These are phyloP conservation scores for Ostrea edulis DNA, from an alignment of 1,140 invertebrate species.

Conservation along the genomic window DNA sequence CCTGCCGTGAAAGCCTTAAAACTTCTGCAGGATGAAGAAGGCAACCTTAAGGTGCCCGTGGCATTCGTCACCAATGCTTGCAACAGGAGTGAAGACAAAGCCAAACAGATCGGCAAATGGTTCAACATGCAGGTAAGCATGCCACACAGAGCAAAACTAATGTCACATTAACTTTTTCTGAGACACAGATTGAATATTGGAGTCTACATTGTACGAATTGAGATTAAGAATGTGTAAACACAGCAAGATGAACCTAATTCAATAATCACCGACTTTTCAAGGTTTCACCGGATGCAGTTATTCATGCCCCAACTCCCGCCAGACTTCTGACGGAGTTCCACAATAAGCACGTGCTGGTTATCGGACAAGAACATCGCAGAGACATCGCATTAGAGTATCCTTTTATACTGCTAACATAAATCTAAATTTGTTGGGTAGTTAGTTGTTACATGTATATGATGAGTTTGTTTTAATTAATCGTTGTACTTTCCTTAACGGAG, in stretches of 20 bases:
- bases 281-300: slow-evolving; percentile 75
- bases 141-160: too few relatives aligned
- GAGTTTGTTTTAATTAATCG: not conserved
- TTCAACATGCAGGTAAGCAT: slow-evolving; percentile 82
- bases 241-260: too few relatives aligned
- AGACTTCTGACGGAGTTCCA: slow-evolving; percentile 81
- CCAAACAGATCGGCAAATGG: slow-evolving; percentile 84
- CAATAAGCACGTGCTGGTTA: slow-evolving; percentile 85
- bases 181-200: too few relatives aligned
- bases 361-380: slow-evolving; percentile 85
- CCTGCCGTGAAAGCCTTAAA: slow-evolving; percentile 83
- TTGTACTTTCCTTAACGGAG: slow-evolving; percentile 55
- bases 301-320: slow-evolving; percentile 78
- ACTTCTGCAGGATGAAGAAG: slow-evolving; percentile 81
- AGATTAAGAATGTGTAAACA: too few relatives aligned
- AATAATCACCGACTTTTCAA: slow-evolving; percentile 49
- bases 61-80: slow-evolving; percentile 87
- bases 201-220: too few relatives aligned
- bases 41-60: slow-evolving; percentile 84
- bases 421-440: too few relatives aligned
- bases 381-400: slow-evolving; percentile 83
- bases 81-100: slow-evolving; percentile 84
- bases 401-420: slow-evolving; percentile 47
- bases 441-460: not conserved
- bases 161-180: too few relatives aligned